Evolutionary conservation across 2,113 vertebrate species (phyloP).

Genomic region (Vireo altiloquus): DNA sequence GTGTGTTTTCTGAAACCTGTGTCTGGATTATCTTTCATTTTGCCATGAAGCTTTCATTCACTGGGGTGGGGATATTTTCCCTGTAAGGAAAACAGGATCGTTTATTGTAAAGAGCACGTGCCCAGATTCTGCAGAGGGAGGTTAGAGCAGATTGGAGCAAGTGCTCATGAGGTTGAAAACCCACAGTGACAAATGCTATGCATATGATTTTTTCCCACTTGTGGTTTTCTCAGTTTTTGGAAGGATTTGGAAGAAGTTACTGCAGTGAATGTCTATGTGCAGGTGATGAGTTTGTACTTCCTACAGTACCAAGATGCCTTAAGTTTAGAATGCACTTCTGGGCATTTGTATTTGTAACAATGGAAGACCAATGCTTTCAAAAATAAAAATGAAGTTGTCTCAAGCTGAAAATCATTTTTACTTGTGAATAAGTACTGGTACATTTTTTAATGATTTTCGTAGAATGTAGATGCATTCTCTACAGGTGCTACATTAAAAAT

Average conservation of each 20-base stretch:
- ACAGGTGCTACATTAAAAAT: background rate
- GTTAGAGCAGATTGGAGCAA: background rate
- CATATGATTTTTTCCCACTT: background rate
- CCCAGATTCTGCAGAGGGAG: background rate
- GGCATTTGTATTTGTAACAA: background rate
- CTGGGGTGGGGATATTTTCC: background rate
- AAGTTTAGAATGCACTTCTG: background rate
- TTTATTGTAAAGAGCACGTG: background rate
- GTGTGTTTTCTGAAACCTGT: background rate
- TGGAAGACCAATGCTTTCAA: background rate
- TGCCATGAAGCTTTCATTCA: background rate
- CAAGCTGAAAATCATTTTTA: background rate
- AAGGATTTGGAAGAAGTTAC: background rate
- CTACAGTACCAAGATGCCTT: background rate
- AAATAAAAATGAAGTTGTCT: background rate
- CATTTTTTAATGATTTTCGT: background rate
- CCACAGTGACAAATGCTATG: background rate
- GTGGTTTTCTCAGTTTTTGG: background rate
- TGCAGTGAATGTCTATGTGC: background rate
- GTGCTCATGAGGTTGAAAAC: background rate
- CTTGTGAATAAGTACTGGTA: background rate
- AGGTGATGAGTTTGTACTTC: background rate
- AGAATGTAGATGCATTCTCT: background rate
- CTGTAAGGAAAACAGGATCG: background rate
- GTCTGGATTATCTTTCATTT: background rate